Evolutionary conservation across 1,140 invertebrate species (phyloP).

Genomic region (Phymastichus coffea): DNA sequence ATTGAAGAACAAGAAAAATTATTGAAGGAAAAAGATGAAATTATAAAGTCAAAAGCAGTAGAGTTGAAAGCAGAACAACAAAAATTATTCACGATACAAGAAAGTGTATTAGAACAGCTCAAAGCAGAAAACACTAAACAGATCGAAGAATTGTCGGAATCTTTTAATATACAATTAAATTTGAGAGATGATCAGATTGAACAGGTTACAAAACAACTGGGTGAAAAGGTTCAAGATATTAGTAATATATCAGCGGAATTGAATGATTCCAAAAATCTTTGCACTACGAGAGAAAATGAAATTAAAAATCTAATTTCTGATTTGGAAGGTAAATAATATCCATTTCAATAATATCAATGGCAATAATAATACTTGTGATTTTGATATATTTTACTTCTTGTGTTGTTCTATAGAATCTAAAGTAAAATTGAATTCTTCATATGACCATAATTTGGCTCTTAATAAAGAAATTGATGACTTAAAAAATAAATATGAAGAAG

Average conservation of each 20-base stretch:
- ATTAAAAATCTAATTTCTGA: slow-evolving; percentile 34
- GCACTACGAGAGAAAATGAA: slow-evolving; percentile 38
- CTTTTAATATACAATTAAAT: slow-evolving; percentile 56
- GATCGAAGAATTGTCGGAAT: slow-evolving; percentile 49
- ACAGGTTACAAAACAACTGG: slow-evolving; percentile 46
- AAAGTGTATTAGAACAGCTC: slow-evolving; percentile 35
- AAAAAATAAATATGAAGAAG: slow-evolving; percentile 21
- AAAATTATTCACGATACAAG: slow-evolving; percentile 35
- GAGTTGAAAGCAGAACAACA: slow-evolving; percentile 44
- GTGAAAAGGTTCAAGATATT: slow-evolving; percentile 54
- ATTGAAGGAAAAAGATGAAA: slow-evolving; percentile 42
- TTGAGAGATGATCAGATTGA: slow-evolving; percentile 50
- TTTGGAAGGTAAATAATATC: slow-evolving; percentile 37
- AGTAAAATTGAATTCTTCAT: slow-evolving; percentile 30
- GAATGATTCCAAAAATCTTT: slow-evolving; percentile 31
- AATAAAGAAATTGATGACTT: slow-evolving; percentile 33
- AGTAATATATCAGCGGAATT: slow-evolving; percentile 55
- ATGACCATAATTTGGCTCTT: slow-evolving; percentile 34
- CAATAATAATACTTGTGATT: background rate
- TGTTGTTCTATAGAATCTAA: slow-evolving; percentile 38
- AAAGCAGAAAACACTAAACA: slow-evolving; percentile 55
- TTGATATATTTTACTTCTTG: slow-evolving; percentile 2
- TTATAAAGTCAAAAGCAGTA: slow-evolving; percentile 35
- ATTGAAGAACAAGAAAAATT: slow-evolving; percentile 37
- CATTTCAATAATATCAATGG: background rate